A percentile compares a stretch with the other conserved stretches of the same genome.
Conservation (phyloP, 2,113 vertebrate genomes). For the Thamnaconus septentrionalis region DNA sequence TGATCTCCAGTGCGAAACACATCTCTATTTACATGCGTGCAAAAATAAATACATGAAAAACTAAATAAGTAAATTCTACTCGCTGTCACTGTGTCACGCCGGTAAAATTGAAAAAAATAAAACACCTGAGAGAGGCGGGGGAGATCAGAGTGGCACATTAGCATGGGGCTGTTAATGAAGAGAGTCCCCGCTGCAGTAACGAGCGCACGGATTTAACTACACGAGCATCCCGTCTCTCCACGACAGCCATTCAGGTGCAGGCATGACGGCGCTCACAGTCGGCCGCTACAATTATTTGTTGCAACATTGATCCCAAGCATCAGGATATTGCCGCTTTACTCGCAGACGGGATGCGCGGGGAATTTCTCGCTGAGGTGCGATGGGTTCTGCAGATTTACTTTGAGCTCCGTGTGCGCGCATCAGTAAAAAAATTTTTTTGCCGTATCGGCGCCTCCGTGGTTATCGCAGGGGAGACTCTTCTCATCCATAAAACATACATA, state of each 20-base stretch:
- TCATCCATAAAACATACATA: conserved; percentile 14
- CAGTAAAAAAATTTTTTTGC: conserved; percentile 21
- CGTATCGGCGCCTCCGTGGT: neutral
- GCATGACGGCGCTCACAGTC: conserved; percentile 49
- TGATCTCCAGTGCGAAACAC: too few relatives aligned
- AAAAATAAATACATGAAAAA: too few relatives aligned
- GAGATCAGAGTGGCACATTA: conserved; percentile 49
- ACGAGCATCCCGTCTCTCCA: conserved; percentile 61
- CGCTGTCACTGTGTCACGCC: too few relatives aligned
- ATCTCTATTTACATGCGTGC: too few relatives aligned
- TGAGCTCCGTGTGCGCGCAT: conserved; percentile 26
- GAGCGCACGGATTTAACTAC: conserved; percentile 64
- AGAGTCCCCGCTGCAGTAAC: conserved; percentile 66
- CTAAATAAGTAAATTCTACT: too few relatives aligned
- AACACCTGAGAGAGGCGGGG: neutral
- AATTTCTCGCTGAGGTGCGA: conserved; percentile 13
- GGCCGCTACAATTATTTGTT: conserved; percentile 60
- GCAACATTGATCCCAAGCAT: conserved; percentile 57
- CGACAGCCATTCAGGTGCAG: conserved; percentile 53
- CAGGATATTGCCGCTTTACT: conserved; percentile 39
- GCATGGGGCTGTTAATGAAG: conserved; percentile 64
- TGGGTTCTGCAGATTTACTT: conserved; percentile 34
- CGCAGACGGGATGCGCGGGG: conserved; percentile 20
- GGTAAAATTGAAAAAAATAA: neutral
- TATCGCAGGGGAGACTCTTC: conserved; percentile 13